Conservation (phyloP, 2,113 vertebrate genomes). For the Pica pica region DNA sequence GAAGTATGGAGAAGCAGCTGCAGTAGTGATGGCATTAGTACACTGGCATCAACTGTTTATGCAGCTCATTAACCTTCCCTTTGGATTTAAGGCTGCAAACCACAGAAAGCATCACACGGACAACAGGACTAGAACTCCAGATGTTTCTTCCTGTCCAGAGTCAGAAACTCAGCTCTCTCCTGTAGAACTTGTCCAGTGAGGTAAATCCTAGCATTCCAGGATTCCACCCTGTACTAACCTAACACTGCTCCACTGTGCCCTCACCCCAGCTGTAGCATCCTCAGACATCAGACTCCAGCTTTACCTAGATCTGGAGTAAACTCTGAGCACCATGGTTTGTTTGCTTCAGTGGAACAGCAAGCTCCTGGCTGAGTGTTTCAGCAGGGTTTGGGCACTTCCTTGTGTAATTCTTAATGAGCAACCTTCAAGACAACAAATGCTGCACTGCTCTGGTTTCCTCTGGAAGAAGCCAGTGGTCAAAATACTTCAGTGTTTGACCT, state of each 20-base stretch:
- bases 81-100: background rate
- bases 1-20: background rate
- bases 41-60: background rate
- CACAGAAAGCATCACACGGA: background rate
- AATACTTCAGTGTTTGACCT: background rate
- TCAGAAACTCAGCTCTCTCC: background rate
- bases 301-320: background rate
- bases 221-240: background rate
- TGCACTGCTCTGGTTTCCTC: background rate
- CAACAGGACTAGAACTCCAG: background rate
- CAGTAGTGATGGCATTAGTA: background rate
- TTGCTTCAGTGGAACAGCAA: background rate
- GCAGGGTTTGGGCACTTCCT: background rate
- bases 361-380: background rate
- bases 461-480: background rate
- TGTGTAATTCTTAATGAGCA: background rate
- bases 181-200: background rate
- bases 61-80: background rate
- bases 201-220: background rate
- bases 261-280: background rate
- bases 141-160: background rate
- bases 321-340: background rate
- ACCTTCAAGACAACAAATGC: background rate
- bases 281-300: background rate
- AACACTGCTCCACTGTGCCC: background rate